Evolutionary conservation across 2,888 invertebrate species (phyloP), one percentile per base, ranked within the genome.

Genomic region (Drosophila parthenogenetica): DNA sequence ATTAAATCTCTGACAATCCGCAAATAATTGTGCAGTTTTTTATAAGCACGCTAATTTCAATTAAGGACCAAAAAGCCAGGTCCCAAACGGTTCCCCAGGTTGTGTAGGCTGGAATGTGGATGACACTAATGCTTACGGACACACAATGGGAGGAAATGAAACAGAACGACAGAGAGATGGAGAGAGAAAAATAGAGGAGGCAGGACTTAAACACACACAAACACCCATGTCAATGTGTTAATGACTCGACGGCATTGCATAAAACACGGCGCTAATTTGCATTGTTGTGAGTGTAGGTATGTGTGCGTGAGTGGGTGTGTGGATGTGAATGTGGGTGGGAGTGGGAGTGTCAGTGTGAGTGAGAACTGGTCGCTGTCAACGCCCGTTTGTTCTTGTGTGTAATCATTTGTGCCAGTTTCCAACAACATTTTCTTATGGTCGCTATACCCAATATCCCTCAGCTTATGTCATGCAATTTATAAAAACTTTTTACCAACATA

Each of bases 201-300:
- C 54, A 25, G 42, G 13, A 46, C 46, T 16, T 16, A 32, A 32
- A 14, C 17, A 43, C 49, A 57, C 48, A 62, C 62, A 40, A 45
- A 51, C 16, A 14, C 39, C 42, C 45, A 71, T 67, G 63, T 70
- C 74, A 72, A 81, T 81, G 82, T 77, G 75, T 77, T 81, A 81
- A 81, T 79, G 82, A 79, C 73, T 69, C 69, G 65, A 72, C 69
- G 72, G 81, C 77, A 79, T 70, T 79, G 81, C 81, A 77, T 69
- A 71, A 81, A 81, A 67, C 74, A 77, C 62, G 66, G 45, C 69
- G 80, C 69, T 81, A 81, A 82, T 81, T 81, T 79, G 62, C 74
- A 79, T 80, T 73, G 68, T 63, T 66, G 45, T 53, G 45, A 57
- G 35, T 48, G 35, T 42, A 35, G 35, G 51, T 22, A 4, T 22